phyloP scores from a whole-genome alignment of 1,140 invertebrate species.

The Drosophila lowei region DNA sequence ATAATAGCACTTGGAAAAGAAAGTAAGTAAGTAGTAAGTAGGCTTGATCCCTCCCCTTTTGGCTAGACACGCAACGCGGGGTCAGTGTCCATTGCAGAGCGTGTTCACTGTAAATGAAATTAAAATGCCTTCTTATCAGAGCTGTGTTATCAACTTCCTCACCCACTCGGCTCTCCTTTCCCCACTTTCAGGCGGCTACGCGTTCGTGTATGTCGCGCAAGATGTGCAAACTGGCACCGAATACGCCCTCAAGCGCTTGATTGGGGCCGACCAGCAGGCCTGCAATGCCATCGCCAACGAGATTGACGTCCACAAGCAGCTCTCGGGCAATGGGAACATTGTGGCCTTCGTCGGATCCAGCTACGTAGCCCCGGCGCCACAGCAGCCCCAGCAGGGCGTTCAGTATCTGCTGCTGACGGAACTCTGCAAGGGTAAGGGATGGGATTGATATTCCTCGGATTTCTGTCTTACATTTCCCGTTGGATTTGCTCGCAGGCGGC shows the following conservation, averaged over 20 bases:
- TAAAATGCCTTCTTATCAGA: conserved; percentile 46
- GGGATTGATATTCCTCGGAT: not conserved
- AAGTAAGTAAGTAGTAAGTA: not conserved
- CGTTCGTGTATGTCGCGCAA: conserved; percentile 96
- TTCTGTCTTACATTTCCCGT: not conserved
- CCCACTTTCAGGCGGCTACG: conserved; percentile 93
- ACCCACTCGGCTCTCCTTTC: conserved; percentile 24
- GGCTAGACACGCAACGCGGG: too few species aligned
- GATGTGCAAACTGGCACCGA: conserved; percentile 93
- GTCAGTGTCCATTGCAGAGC: too few species aligned
- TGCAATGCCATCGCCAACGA: conserved; percentile 90
- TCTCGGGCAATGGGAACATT: conserved; percentile 91
- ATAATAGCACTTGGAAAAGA: not conserved
- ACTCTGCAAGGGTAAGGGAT: conserved; percentile 85
- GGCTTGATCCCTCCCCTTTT: conserved; percentile 6
- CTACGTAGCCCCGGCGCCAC: conserved; percentile 86
- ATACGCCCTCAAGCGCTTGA: conserved; percentile 94
- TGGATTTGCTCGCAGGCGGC: conserved; percentile 85
- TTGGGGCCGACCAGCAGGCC: conserved; percentile 91
- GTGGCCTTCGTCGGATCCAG: conserved; percentile 91
- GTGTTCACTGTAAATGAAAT: conserved; percentile 1
- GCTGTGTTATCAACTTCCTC: conserved; percentile 47
- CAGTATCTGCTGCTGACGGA: conserved; percentile 90
- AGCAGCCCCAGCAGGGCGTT: conserved; percentile 87
- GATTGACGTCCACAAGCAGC: conserved; percentile 90